Evolutionary conservation across 2,888 invertebrate genomes (phyloP).

Genomic region (Psylliodes chrysocephalus): DNA sequence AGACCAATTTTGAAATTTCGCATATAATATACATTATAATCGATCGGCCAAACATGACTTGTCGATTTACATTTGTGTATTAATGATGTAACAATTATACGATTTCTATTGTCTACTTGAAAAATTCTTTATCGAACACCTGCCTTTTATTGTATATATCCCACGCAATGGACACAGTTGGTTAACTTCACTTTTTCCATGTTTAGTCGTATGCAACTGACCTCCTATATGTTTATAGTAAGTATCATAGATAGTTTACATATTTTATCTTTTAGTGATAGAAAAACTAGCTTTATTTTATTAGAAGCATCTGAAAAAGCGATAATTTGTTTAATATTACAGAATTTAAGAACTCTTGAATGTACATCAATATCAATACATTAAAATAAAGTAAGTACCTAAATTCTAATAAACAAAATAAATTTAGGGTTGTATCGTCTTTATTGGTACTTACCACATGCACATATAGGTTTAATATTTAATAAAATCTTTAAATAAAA

Average conservation of each 20-base stretch:
- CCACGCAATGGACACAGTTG: conserved; percentile 51
- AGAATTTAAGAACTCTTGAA: too few relatives aligned
- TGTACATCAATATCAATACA: too few relatives aligned
- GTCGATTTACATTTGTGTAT: conserved; percentile 53
- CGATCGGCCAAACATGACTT: conserved; percentile 49
- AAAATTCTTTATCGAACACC: conserved; percentile 53
- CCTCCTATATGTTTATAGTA: conserved; percentile 18
- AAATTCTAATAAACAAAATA: too few relatives aligned
- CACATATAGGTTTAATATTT: too few relatives aligned
- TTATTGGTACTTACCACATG: too few relatives aligned
- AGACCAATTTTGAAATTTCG: background rate
- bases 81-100: conserved; percentile 55
- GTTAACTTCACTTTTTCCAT: conserved; percentile 39
- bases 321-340: too few relatives aligned
- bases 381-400: too few relatives aligned
- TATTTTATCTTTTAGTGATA: background rate
- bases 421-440: too few relatives aligned
- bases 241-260: background rate
- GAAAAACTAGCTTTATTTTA: too few relatives aligned
- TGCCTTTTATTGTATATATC: conserved; percentile 52
- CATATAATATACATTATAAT: background rate
- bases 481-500: too few relatives aligned
- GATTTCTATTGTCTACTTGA: conserved; percentile 56
- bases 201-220: conserved; percentile 26
- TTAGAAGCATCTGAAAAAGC: too few relatives aligned